Conservation (phyloP, 2,113 vertebrate species). For the Pipra filicauda region DNA sequence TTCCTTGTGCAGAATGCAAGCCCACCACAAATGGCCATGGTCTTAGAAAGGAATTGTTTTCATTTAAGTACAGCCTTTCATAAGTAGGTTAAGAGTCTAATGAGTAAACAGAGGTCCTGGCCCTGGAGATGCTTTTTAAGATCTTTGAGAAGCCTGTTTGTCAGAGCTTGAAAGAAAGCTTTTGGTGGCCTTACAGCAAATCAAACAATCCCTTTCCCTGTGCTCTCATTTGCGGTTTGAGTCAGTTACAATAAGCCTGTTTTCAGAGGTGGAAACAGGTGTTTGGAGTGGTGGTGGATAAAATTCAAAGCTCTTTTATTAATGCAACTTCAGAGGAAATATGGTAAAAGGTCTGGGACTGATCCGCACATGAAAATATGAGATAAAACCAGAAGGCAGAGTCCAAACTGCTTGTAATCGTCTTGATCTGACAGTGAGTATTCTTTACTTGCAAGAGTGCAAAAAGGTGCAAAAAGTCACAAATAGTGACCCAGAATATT, state of each 20-base stretch:
- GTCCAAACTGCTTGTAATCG: background rate
- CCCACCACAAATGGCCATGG: background rate
- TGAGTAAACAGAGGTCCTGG: conserved; percentile 51
- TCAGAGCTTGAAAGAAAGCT: conserved; percentile 54
- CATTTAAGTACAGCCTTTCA: conserved; percentile 53
- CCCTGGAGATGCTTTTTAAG: conserved; percentile 28
- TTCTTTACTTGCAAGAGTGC: background rate
- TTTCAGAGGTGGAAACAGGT: conserved; percentile 45
- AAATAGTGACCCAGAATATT: background rate
- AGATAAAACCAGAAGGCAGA: background rate
- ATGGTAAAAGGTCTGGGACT: background rate
- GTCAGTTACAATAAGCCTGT: conserved; percentile 39
- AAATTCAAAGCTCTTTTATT: background rate
- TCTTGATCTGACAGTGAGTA: background rate
- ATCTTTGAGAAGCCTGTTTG: conserved; percentile 42
- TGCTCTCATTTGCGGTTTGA: conserved; percentile 60
- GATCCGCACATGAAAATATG: background rate
- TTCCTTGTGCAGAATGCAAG: background rate
- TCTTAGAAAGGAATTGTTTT: conserved; percentile 35
- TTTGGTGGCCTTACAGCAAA: conserved; percentile 45
- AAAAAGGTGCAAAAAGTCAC: background rate
- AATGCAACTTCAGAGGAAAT: background rate
- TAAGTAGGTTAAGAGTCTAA: conserved; percentile 42
- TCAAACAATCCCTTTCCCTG: conserved; percentile 37
- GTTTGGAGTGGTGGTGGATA: background rate